Evolutionary conservation across 2,113 vertebrate genomes (phyloP).

Genomic region (Gallinago paraguaiae): DNA sequence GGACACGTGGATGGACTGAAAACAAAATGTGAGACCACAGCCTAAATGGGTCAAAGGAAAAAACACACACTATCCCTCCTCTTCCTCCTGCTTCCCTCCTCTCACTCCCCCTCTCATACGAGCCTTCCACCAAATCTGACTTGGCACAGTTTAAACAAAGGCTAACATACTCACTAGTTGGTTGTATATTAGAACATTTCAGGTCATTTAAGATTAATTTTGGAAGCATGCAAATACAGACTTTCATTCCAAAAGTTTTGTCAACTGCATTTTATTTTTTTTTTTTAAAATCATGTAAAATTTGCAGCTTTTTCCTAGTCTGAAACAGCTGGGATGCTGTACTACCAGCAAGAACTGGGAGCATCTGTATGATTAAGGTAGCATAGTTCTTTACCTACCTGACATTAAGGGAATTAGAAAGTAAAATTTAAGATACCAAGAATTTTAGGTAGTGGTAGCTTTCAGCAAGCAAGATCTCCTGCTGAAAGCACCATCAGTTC

Average conservation of each 20-base stretch:
- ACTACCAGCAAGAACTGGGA: not conserved
- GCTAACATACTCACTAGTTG: not conserved
- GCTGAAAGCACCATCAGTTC: not conserved
- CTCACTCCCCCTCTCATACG: fast-evolving
- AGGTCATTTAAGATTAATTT: not conserved
- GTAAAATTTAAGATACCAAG: not conserved
- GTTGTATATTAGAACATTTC: not conserved
- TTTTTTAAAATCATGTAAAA: not conserved
- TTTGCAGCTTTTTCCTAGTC: constrained; percentile 1
- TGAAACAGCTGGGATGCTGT: constrained; percentile 27
- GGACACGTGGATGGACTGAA: not conserved
- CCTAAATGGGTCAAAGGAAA: constrained; percentile 49
- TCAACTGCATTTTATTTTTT: not conserved
- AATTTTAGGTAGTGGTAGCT: not conserved
- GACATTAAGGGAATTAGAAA: not conserved
- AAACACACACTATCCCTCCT: not conserved
- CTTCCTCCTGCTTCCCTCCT: not conserved
- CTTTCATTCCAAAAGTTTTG: not conserved
- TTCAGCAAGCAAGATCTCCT: not conserved
- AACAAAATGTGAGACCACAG: not conserved
- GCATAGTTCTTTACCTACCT: not conserved
- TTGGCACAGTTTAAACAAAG: not conserved
- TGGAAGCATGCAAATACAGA: not conserved
- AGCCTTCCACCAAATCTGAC: not conserved
- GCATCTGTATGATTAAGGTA: not conserved